Base-by-base conservation (phyloP, 1,140 invertebrate species). In the Condylostylus longicornis region DNA sequence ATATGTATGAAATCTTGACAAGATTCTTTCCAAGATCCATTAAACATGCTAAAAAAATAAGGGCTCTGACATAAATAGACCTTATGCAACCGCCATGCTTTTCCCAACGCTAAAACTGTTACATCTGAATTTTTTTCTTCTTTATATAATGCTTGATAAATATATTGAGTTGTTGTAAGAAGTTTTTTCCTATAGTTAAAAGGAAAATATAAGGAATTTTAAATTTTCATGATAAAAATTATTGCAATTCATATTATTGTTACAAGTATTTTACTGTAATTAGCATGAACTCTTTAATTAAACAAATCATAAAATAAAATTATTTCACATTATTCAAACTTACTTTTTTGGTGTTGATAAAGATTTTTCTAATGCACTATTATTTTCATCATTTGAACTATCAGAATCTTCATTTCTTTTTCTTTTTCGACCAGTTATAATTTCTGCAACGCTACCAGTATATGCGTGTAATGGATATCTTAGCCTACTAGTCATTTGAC, bases 1-100 rank as follows among this genome's bases (percentile, higher is more conserved):
- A 87, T 76, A 27, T 62, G 64, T 28, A 87, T 71, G 33, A 71
- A 62, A 37, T 69, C 68, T 57, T 81, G 70, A 35, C 69, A 68
- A 4, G 76, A 67, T 59, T 87, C 83, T 50, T 69, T 69, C 83
- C 83, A 87, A 9, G 74, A 71, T 5, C 82, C 82, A 50, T 73
- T 79, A 61, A 87, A 86, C 82, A 87, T 86, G 51, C 79, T 82
- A 10, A 71, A 68, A 63, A 85, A 85, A 54, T 84, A 86, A 3
- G 78, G 78, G 50, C 79, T 83, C 71, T 86, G 79, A 48, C 71
- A 75, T 25, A 84, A 64, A 54, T 84, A 83, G 15, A 84, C 70
- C 67, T 81, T 82, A 54, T 86, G 82, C 15, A 86, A 60, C 47
- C 72, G 68, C 77, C 82, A 85, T 45, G 76, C 70, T 57, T 71